Base-by-base conservation (phyloP, 2,113 vertebrate genomes). In the Furnarius figulus region DNA sequence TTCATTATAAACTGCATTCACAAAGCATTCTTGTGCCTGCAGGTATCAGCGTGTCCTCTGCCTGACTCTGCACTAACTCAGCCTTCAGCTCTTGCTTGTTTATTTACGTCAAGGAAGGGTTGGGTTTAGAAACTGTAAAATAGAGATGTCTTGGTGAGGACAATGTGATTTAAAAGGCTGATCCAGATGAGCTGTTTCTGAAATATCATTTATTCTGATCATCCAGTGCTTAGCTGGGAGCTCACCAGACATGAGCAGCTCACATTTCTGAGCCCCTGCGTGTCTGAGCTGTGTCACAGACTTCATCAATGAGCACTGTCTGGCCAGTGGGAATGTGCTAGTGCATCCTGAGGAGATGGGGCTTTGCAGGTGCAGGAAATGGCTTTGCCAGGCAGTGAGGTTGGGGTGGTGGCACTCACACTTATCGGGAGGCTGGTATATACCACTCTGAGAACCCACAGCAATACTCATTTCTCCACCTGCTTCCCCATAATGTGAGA, bases 361-460 rank as follows among this genome's bases (percentile, higher is more conserved):
- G 66, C 56, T 79, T n/a, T 82, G 92, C 89, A 96, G 95, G 74
- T 95, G 95, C 87, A 87, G 93, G 77, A 78, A 85, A 59, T 2
- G 4, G 55, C 81, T 85, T 71, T 81, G 84, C 59, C 3, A 3
- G 66, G 52, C 80, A 42, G 39, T 0, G 0, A 75, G 52, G 27
- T 22, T 2, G 7, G 44, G n/a, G 12, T 40, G 68, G 72, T 63
- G 65, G 65, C 42, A 33, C 40, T 89, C 50, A 19, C 1, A n/a
- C 23, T 33, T 1, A 2, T 11, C n/a, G 46, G 59, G 66, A 76
- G 65, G 23, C 33, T 68, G 49, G 15, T 21, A 4, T 9, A 2
- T 0, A 2, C 13, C 3, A 6, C 28, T 6, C 52, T 83, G 73
- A 49, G 67, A 84, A 50, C 37, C 28, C 37, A 9, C 13, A 12